A percentile compares a stretch with the other conserved stretches of the same genome.
phyloP scores from a whole-genome alignment of 2,888 invertebrate genomes.

The Pollenia angustigena region DNA sequence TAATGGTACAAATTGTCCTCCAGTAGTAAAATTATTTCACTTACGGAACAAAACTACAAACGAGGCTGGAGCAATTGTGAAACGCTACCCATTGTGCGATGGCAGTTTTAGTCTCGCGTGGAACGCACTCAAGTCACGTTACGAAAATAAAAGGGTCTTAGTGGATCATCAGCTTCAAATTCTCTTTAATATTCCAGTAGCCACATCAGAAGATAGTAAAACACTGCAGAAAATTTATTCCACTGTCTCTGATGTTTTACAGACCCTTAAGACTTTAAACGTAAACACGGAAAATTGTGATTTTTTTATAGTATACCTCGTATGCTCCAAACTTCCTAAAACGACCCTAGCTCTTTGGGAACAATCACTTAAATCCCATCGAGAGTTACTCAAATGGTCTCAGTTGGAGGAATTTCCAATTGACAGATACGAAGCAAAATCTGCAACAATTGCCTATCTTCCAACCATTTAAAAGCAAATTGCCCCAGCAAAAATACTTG shows the following conservation, averaged over 20 bases:
- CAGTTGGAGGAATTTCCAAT: constrained; percentile 17
- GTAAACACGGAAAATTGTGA: background rate
- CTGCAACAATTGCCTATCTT: constrained; percentile 27
- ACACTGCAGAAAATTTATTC: constrained; percentile 19
- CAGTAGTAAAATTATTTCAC: constrained; percentile 27
- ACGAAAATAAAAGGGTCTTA: constrained; percentile 45
- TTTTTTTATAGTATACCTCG: background rate
- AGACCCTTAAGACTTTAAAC: constrained; percentile 1
- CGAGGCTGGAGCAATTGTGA: constrained; percentile 16
- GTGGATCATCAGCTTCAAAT: constrained; percentile 18
- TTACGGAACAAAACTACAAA: constrained; percentile 26
- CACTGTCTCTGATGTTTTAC: constrained; percentile 32
- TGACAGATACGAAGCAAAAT: constrained; percentile 3
- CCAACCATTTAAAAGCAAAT: background rate
- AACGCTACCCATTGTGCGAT: constrained; percentile 13
- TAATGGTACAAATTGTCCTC: constrained; percentile 18
- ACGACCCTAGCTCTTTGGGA: constrained; percentile 40
- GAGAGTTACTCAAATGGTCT: constrained; percentile 7
- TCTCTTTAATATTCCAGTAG: constrained; percentile 11
- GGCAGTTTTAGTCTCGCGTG: constrained; percentile 34
- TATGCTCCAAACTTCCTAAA: background rate
- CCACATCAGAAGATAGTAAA: background rate
- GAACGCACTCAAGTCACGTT: constrained; percentile 24
- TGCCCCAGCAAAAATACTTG: constrained; percentile 3
- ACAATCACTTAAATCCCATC: constrained; percentile 23